Base-by-base conservation (phyloP, 2,888 invertebrate genomes). In the Drosophila meridiana region DNA sequence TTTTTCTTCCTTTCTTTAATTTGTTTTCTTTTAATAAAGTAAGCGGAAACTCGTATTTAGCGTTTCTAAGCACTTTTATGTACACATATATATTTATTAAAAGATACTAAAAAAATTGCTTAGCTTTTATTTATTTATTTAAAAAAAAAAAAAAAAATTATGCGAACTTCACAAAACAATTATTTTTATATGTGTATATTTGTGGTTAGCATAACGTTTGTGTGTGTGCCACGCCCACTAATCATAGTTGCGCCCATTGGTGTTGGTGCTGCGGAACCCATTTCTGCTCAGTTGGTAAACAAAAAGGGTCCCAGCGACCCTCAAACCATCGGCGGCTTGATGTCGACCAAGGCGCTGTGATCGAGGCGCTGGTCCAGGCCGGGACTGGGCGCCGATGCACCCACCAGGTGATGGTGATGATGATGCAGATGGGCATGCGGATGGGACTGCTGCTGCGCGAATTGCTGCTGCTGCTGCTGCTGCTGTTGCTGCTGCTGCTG, bases 221-320 rank as follows among this genome's bases (percentile, higher is more conserved):
- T 53, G 28, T 47, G 47, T 47, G 20, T 28, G 47, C 42, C 55
- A 62, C 55, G 53, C 55, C 55, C 34, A 50, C 36, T 69, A 50
- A 26, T 36, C 36, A 40, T 30, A 58, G 36, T 38, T 59, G 43
- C 48, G 52, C 48, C 30, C 52, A 61, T 42, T 62, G 52, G 20
- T 20, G 34, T 32, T 20, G 48, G 30, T 30, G 47, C 28, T 14
- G 14, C 11, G 47, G 83, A 87, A 78, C 87, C 90, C 80, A 62
- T 50, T 78, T 70, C 79, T 66, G 81, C 60, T 92, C 86, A 92
- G 76, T 92, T 92, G 77, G 92, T 91, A 78, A 93, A 93, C 82
- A 93, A 87, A 83, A 92, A 95, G 95, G 94, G 95, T 94, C 96
- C 95, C 94, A 95, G 96, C 95, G 95, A 95, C 73, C 92, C 92